A percentile compares a stretch with the other conserved stretches of the same genome.
These are phyloP conservation scores for Julus scanicus DNA, from an alignment of 2,888 invertebrate species.

Conservation along the genomic window DNA sequence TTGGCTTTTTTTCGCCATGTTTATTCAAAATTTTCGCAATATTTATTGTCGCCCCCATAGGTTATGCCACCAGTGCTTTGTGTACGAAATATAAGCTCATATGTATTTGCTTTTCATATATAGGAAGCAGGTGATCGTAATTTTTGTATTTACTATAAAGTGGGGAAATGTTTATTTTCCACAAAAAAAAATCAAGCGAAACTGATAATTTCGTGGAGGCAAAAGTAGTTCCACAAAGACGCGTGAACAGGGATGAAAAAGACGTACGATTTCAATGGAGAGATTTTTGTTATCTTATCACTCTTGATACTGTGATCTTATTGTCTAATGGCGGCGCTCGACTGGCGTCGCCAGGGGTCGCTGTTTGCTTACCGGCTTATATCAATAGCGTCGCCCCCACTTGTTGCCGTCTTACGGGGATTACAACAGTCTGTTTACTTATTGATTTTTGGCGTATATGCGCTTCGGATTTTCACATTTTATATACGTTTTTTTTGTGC, in stretches of 20 bases:
- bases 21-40: too few relatives aligned
- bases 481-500: background rate
- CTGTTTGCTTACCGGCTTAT: slow-evolving; percentile 16
- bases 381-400: background rate
- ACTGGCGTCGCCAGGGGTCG: slow-evolving; percentile 8
- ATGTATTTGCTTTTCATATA: background rate
- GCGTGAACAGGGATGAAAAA: background rate
- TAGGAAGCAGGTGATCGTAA: background rate
- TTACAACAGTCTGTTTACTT: slow-evolving; percentile 46
- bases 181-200: background rate
- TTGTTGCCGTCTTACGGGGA: slow-evolving; percentile 26
- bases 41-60: background rate
- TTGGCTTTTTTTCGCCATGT: too few relatives aligned
- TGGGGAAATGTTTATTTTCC: background rate
- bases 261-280: background rate
- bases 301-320: background rate
- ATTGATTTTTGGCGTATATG: slow-evolving; percentile 40
- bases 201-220: slow-evolving; percentile 26
- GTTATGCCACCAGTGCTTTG: background rate
- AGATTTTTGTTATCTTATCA: slow-evolving; percentile 1
- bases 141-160: background rate
- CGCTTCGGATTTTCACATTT: slow-evolving; percentile 37
- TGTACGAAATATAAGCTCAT: background rate
- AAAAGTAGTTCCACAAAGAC: background rate
- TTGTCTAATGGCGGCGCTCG: background rate